Evolutionary conservation across 2,797 vertebrate genomes (phyloP).

Genomic region (Coregonus sp.): DNA sequence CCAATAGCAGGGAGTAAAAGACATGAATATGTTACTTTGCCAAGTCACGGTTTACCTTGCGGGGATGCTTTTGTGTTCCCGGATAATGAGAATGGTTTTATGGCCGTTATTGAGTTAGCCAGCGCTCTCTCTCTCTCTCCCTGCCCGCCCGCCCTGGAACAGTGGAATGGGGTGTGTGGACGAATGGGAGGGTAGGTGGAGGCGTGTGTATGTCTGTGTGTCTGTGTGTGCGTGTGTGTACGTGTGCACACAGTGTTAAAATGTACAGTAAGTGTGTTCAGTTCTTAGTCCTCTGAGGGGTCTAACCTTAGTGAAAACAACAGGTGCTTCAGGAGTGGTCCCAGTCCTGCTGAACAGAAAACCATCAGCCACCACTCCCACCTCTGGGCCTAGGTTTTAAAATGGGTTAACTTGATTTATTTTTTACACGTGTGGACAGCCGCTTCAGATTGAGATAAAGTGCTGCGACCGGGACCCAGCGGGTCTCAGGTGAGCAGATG

Average conservation of each 20-base stretch:
- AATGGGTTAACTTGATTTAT: too few species aligned
- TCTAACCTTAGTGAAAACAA: constrained; percentile 23
- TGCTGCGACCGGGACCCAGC: too few species aligned
- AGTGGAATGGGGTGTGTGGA: constrained; percentile 27
- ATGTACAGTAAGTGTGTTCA: not conserved
- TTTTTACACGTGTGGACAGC: too few species aligned
- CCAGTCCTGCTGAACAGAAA: not conserved
- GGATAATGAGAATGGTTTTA: constrained; percentile 39
- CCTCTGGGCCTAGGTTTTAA: too few species aligned
- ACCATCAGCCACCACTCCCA: too few species aligned
- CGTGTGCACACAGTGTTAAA: constrained; percentile 8
- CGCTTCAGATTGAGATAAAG: too few species aligned
- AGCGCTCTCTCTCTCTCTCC: not conserved
- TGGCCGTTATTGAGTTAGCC: constrained; percentile 34
- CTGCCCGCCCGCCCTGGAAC: constrained; percentile 16
- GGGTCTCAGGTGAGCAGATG: too few species aligned
- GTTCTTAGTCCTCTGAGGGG: constrained; percentile 20
- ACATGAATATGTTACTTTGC: constrained; percentile 51
- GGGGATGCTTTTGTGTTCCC: constrained; percentile 31
- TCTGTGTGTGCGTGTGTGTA: constrained; percentile 23
- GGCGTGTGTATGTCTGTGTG: constrained; percentile 1
- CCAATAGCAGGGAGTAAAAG: constrained; percentile 53
- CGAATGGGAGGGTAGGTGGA: constrained; percentile 15
- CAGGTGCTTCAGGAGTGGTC: constrained; percentile 53
- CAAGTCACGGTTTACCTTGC: constrained; percentile 34